phyloP scores from a whole-genome alignment of 2,797 vertebrate genomes.

The Danio jaintianensis region DNA sequence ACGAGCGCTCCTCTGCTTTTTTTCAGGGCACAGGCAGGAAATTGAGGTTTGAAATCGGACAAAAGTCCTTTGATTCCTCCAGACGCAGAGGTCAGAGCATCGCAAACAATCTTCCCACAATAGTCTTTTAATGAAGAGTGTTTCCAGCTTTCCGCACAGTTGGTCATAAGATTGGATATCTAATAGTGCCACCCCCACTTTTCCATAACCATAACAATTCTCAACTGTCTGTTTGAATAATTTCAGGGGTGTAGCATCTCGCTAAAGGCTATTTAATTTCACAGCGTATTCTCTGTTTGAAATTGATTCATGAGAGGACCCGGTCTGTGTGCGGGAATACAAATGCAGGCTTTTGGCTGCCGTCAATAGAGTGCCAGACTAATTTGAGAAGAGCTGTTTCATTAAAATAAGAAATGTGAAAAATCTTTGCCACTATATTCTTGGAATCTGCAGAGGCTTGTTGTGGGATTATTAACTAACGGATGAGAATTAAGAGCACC shows the following conservation, averaged over 20 bases:
- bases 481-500: slow-evolving; percentile 32
- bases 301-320: slow-evolving; percentile 63
- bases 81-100: slow-evolving; percentile 30
- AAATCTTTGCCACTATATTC: slow-evolving; percentile 30
- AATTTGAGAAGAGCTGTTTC: slow-evolving; percentile 58
- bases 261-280: slow-evolving; percentile 67
- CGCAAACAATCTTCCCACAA: slow-evolving; percentile 32
- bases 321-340: slow-evolving; percentile 60
- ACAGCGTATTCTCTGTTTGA: slow-evolving; percentile 64
- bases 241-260: slow-evolving; percentile 58
- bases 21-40: background rate
- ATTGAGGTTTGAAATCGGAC: slow-evolving; percentile 24
- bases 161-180: slow-evolving; percentile 51
- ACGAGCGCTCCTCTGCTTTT: background rate
- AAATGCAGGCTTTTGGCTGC: slow-evolving; percentile 58
- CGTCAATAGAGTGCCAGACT: slow-evolving; percentile 58
- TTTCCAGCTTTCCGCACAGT: slow-evolving; percentile 54
- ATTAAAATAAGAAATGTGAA: slow-evolving; percentile 58
- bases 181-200: slow-evolving; percentile 49
- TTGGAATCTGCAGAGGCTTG: slow-evolving; percentile 44
- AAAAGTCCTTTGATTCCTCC: slow-evolving; percentile 35
- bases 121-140: slow-evolving; percentile 48
- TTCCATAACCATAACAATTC: slow-evolving; percentile 54
- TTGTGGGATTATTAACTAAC: slow-evolving; percentile 53
- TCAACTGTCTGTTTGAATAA: slow-evolving; percentile 58